These are phyloP conservation scores for Lithobates pipiens DNA, from an alignment of 2,797 vertebrate genomes.

Conservation along the genomic window DNA sequence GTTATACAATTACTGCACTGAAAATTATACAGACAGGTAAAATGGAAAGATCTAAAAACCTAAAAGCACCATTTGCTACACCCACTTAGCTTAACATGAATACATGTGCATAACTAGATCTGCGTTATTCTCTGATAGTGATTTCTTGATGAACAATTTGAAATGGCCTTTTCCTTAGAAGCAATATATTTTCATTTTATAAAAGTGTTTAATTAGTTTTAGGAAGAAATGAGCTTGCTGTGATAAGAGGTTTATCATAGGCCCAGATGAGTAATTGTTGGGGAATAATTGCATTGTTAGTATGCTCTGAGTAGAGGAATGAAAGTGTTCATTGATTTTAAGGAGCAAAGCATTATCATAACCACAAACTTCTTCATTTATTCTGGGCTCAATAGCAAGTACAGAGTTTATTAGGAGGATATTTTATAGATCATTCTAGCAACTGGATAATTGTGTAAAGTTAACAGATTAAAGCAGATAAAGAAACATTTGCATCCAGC, in stretches of 20 bases:
- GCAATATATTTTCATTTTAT: slow-evolving; percentile 45
- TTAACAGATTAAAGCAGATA: background rate
- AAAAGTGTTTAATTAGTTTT: slow-evolving; percentile 48
- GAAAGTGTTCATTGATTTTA: slow-evolving; percentile 38
- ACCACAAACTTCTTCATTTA: slow-evolving; percentile 30
- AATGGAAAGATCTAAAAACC: background rate
- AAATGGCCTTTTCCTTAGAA: slow-evolving; percentile 27
- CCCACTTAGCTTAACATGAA: background rate
- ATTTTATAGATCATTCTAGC: slow-evolving; percentile 12
- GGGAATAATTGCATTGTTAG: slow-evolving; percentile 47
- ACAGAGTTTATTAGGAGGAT: slow-evolving; percentile 12
- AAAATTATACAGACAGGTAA: background rate
- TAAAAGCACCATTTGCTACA: background rate
- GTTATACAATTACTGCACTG: background rate
- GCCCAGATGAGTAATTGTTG: slow-evolving; percentile 39
- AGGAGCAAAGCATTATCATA: slow-evolving; percentile 20
- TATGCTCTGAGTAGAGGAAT: slow-evolving; percentile 19
- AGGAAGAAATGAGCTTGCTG: slow-evolving; percentile 31
- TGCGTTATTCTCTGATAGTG: background rate
- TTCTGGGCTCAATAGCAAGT: background rate
- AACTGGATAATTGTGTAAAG: slow-evolving; percentile 15
- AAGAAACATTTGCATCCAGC: background rate
- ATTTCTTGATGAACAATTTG: slow-evolving; percentile 10
- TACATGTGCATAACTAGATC: slow-evolving; percentile 20
- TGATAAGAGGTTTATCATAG: slow-evolving; percentile 45